phyloP scores from a whole-genome alignment of 2,888 invertebrate species.

The Caenorhabditis macrosperma region DNA sequence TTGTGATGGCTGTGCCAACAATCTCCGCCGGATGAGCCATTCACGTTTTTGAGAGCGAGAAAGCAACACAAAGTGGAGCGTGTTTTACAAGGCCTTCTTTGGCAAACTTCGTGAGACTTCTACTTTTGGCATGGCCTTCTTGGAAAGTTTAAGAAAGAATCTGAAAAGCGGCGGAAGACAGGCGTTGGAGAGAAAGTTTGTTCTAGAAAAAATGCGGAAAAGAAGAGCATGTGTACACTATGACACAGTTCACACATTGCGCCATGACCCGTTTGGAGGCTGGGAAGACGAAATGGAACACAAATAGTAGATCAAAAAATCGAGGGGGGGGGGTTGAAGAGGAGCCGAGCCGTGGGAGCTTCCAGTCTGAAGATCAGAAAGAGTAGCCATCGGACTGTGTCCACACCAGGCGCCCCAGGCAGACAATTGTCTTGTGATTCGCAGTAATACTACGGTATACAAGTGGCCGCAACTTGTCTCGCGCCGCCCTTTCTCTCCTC shows the following conservation, averaged over 20 bases:
- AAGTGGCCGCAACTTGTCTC: conserved; percentile 55
- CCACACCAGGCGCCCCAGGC: neutral
- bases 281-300: neutral
- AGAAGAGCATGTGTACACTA: conserved; percentile 15
- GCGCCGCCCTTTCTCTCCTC: conserved; percentile 34
- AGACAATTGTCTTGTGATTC: conserved; percentile 49
- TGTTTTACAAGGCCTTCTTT: neutral
- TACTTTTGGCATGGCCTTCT: neutral
- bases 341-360: too few relatives aligned
- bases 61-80: neutral
- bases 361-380: neutral
- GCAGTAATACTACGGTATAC: conserved; percentile 63
- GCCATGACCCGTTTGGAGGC: neutral
- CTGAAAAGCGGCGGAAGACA: neutral
- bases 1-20: conserved; percentile 48
- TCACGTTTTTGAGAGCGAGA: conserved; percentile 3
- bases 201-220: neutral
- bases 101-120: neutral
- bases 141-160: too few relatives aligned
- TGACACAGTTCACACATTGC: conserved; percentile 1
- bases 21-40: conserved; percentile 26
- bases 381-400: neutral
- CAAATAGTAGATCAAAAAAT: neutral
- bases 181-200: conserved; percentile 5
- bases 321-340: neutral